Conservation (phyloP, 2,888 invertebrate species). For the Isotomurus palustris region DNA sequence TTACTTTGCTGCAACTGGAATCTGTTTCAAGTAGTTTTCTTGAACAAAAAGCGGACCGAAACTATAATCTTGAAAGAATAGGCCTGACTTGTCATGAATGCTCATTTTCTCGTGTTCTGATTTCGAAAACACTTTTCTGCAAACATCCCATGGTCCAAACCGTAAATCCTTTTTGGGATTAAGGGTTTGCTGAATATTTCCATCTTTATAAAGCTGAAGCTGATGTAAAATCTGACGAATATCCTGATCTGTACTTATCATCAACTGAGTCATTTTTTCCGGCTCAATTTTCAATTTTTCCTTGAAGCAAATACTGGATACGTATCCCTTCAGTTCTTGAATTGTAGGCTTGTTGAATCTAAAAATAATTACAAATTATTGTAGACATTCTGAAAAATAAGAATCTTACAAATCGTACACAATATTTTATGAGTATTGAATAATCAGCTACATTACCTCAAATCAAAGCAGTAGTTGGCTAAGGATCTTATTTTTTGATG, state of each 20-base stretch:
- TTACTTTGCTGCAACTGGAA: conserved; percentile 70
- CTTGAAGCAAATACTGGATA: conserved; percentile 86
- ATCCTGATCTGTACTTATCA: conserved; percentile 83
- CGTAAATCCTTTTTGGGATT: conserved; percentile 40
- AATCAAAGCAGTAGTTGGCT: conserved; percentile 88
- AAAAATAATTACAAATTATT: conserved; percentile 35
- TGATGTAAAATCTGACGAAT: conserved; percentile 89
- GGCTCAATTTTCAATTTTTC: conserved; percentile 76
- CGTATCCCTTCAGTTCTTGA: conserved; percentile 73
- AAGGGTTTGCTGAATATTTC: conserved; percentile 13
- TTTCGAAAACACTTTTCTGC: conserved; percentile 78
- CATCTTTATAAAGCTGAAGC: conserved; percentile 64
- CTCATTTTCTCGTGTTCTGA: conserved; percentile 73
- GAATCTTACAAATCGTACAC: neutral
- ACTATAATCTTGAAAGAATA: conserved; percentile 97
- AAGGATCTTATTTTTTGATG: conserved; percentile 89
- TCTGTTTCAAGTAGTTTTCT: conserved; percentile 85
- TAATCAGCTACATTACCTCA: conserved; percentile 52
- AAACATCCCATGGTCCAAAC: conserved; percentile 85
- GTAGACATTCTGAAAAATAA: neutral
- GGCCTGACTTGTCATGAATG: conserved; percentile 74
- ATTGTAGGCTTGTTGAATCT: conserved; percentile 73
- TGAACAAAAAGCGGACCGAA: conserved; percentile 95
- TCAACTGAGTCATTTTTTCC: conserved; percentile 75
- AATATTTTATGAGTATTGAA: neutral